Percentiles rank a stretch among this genome's conserved stretches.
phyloP scores from a whole-genome alignment of 2,888 invertebrate species.

The Metacarcinus magister region DNA sequence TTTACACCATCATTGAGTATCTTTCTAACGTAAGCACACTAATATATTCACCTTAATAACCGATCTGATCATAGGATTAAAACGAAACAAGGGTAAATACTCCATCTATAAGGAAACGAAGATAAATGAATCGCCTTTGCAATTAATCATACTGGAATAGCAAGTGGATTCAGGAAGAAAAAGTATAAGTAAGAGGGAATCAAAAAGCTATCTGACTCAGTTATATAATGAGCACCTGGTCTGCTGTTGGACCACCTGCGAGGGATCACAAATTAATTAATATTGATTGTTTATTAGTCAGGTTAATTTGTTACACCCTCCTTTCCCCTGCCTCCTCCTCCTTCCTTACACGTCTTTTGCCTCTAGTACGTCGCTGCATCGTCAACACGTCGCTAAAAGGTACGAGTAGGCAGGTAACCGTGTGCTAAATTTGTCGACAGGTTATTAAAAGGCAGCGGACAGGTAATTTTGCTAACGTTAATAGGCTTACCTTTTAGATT shows the following conservation, averaged over 20 bases:
- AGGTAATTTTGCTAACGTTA: neutral
- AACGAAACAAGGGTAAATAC: too few relatives aligned
- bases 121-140: too few relatives aligned
- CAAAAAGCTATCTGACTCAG: neutral
- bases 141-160: neutral
- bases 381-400: neutral
- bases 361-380: neutral
- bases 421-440: neutral
- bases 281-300: neutral
- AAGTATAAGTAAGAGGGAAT: neutral
- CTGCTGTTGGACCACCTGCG: neutral
- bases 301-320: neutral
- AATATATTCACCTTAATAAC: too few relatives aligned
- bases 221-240: neutral
- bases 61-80: too few relatives aligned
- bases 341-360: neutral
- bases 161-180: neutral
- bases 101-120: too few relatives aligned
- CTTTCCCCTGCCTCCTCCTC: neutral
- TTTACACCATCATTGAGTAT: too few relatives aligned
- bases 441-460: neutral
- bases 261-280: neutral
- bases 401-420: neutral
- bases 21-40: too few relatives aligned
- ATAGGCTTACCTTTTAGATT: conserved; percentile 16